Base-by-base conservation (phyloP, 2,888 invertebrate species). In the Junonia oenone region DNA sequence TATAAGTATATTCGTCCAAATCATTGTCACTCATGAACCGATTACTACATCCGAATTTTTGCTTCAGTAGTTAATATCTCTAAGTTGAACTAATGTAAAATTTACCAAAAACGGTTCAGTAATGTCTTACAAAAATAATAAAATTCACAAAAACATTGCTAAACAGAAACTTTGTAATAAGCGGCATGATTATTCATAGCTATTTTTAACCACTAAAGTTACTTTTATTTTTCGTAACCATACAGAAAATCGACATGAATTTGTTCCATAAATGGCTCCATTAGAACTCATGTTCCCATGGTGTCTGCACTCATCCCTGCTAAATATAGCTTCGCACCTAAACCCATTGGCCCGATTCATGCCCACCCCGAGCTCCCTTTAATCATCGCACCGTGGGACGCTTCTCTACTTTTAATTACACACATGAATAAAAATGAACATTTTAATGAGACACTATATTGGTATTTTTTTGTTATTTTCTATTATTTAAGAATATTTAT, bases 271-370 rank as follows among this genome's bases (percentile, higher is more conserved):
- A 26, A 26, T 5, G n/a, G n/a, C n/a, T n/a, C n/a, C n/a, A n/a
- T n/a, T n/a, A n/a, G n/a, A n/a, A n/a, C 22, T 22, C n/a, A 40
- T 47, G 29, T 37, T 40, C n/a, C n/a, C 47, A 22, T 49, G 46
- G 31, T 55, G 48, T 14, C 55, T 45, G 17, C 51, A 51, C 48
- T 47, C 17, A 48, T 48, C 50, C 58, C 59, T 56, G 33, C 57
- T 64, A 59, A 63, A 64, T 62, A 62, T 62, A 64, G 57, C 45
- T 5, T 27, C 49, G 48, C 37, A 19, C 52, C 40, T 55, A 51
- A 51, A 56, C 50, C 38, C 56, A 62, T 29, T 56, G 56, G 59
- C 15, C 47, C 56, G 61, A 51, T 55, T 43, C 40, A 40, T 26
- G 60, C 48, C 55, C 49, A 55, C 55, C 56, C 13, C 58, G 56